These are phyloP conservation scores for Dendrocincla fuliginosa DNA, from an alignment of 2,797 vertebrate species.

Conservation along the genomic window DNA sequence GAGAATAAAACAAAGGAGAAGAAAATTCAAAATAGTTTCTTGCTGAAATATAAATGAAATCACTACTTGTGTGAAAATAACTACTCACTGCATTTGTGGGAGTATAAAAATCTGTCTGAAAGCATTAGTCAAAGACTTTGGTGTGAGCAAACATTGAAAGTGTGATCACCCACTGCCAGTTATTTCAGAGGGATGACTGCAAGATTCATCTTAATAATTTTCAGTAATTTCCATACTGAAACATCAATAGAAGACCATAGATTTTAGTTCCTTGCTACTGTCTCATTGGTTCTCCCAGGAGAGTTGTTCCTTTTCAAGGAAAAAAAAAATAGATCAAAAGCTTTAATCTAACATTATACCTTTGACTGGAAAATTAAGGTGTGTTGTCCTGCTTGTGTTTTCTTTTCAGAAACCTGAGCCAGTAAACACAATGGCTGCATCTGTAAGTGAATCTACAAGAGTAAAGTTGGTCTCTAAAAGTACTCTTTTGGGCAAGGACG, in stretches of 20 bases:
- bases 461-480: neutral
- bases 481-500: neutral
- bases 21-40: neutral
- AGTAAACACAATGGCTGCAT: neutral
- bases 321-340: neutral
- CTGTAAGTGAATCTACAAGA: neutral
- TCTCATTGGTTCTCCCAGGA: neutral
- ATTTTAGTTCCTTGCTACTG: neutral
- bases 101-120: neutral
- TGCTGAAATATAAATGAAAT: neutral
- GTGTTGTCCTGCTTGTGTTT: neutral
- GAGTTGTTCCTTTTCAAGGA: neutral
- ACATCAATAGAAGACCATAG: neutral
- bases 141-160: neutral
- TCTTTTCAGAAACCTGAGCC: neutral
- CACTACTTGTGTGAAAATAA: neutral
- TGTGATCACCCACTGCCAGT: neutral
- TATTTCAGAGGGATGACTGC: neutral
- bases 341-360: neutral
- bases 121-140: neutral
- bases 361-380: neutral
- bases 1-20: neutral
- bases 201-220: neutral
- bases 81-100: neutral
- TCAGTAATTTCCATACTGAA: neutral